Conservation (phyloP, 2,888 invertebrate genomes). For the Hoplodrina blanda region DNA sequence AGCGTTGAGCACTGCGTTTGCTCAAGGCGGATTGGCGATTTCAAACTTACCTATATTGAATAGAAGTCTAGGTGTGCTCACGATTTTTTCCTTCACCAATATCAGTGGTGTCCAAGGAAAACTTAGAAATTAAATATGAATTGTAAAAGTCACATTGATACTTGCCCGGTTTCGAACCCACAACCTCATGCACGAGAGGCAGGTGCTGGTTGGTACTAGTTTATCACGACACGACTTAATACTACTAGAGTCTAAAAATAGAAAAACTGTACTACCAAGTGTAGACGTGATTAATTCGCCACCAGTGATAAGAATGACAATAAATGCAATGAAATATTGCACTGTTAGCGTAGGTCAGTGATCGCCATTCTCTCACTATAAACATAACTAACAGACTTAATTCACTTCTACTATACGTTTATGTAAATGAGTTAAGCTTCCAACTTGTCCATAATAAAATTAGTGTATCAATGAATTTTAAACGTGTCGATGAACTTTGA, state of each 20-base stretch:
- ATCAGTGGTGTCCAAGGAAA: too few relatives aligned
- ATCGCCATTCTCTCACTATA: constrained; percentile 39
- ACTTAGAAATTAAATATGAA: too few relatives aligned
- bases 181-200: too few relatives aligned
- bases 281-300: constrained; percentile 51
- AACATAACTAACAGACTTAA: constrained; percentile 43
- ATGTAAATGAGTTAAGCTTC: constrained; percentile 40
- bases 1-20: too few relatives aligned
- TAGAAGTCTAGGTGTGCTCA: too few relatives aligned
- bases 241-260: constrained; percentile 39
- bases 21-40: too few relatives aligned
- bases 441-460: constrained; percentile 31
- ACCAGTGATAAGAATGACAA: constrained; percentile 61
- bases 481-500: constrained; percentile 23
- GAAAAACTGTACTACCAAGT: constrained; percentile 20
- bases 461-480: constrained; percentile 34
- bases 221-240: background rate
- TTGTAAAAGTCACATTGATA: too few relatives aligned
- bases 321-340: constrained; percentile 66
- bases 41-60: too few relatives aligned
- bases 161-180: too few relatives aligned
- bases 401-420: constrained; percentile 39
- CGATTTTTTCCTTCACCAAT: too few relatives aligned
- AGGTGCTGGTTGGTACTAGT: too few relatives aligned
- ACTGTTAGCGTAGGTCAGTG: constrained; percentile 75